Conservation (phyloP, 2,113 vertebrate species). For the Catharus bicknelli region DNA sequence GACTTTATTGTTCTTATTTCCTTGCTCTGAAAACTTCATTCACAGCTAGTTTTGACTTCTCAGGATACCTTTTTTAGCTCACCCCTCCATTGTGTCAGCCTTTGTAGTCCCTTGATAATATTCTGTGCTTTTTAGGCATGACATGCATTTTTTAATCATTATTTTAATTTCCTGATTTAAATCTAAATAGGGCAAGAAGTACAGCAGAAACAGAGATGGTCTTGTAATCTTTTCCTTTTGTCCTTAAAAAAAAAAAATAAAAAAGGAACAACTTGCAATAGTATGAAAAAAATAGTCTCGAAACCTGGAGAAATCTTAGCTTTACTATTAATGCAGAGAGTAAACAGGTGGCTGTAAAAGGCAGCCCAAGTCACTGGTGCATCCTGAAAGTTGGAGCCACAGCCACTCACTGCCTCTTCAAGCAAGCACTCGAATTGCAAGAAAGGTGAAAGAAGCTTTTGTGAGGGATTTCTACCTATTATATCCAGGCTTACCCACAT, state of each 20-base stretch:
- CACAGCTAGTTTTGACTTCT: slow-evolving; percentile 10
- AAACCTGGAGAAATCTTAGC: background rate
- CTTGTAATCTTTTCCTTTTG: background rate
- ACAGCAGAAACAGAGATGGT: background rate
- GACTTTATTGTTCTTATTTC: slow-evolving; percentile 33
- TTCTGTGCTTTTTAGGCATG: background rate
- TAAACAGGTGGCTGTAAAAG: background rate
- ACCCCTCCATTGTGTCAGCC: background rate
- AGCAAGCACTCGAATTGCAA: background rate
- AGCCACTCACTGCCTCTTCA: background rate
- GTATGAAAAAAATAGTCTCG: background rate
- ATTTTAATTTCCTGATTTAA: slow-evolving; percentile 38
- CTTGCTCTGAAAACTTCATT: slow-evolving; percentile 31
- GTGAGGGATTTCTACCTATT: background rate
- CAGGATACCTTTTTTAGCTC: background rate
- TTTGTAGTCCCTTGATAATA: background rate
- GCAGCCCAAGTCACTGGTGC: background rate
- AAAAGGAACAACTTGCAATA: background rate
- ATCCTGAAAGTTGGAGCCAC: background rate
- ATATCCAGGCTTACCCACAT: background rate
- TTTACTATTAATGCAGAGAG: background rate
- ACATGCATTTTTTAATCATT: background rate
- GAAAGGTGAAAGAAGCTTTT: background rate
- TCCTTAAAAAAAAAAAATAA: background rate
- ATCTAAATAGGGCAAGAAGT: background rate